These are phyloP conservation scores for Anoura caudifer DNA, from an alignment of 2,113 vertebrate species.

Conservation along the genomic window DNA sequence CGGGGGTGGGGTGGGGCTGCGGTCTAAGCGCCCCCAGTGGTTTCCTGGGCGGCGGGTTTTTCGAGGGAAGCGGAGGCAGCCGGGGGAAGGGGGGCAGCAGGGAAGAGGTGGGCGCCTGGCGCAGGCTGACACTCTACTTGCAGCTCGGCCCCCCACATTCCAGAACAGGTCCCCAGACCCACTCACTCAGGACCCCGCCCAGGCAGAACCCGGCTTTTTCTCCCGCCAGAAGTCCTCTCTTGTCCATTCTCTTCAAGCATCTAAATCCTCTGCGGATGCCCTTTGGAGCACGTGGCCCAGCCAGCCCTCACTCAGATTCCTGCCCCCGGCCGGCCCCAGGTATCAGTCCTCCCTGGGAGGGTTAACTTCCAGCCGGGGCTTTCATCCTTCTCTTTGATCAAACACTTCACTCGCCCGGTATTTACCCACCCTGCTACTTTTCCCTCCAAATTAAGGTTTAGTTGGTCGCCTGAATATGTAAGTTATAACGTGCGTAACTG, in stretches of 20 bases:
- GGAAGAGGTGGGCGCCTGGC: background rate
- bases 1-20: conserved; percentile 41
- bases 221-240: background rate
- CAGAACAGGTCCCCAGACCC: background rate
- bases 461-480: background rate
- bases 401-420: background rate
- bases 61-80: conserved; percentile 72
- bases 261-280: background rate
- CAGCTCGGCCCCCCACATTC: conserved; percentile 7
- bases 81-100: background rate
- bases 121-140: background rate
- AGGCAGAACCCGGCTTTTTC: background rate
- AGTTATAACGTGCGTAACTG: background rate
- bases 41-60: conserved; percentile 73
- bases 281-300: background rate
- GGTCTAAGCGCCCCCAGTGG: conserved; percentile 71
- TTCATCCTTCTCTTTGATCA: background rate
- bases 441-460: background rate
- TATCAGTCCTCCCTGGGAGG: background rate
- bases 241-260: background rate
- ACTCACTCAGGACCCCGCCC: background rate
- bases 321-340: background rate
- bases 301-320: background rate
- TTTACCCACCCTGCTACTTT: background rate
- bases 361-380: background rate